Evolutionary conservation across 2,888 invertebrate species (phyloP), one percentile per base, ranked within the genome.

Genomic region (Drosophila hamatofila): DNA sequence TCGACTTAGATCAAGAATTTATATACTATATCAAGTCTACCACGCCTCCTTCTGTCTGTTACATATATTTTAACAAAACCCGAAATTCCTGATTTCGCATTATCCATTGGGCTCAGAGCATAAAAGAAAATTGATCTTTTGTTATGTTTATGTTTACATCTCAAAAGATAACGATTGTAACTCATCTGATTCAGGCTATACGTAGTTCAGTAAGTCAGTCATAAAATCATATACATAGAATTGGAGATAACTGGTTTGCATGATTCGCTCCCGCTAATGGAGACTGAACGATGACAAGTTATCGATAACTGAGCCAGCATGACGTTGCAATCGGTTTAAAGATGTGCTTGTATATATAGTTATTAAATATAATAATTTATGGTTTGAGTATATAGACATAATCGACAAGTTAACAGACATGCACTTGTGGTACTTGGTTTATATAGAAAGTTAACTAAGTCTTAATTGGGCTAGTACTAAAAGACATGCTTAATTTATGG

Each of bases 401-500:
- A 21, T 48, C 14, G 18, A 48, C 27, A 37, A 39, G n/a, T 64
- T 18, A 23, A 25, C 14, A 55, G 14, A 41, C 75, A 74, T 75
- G 75, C 75, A 73, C 18, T 27, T 35, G 23, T 37, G 14, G 35
- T 52, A 14, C 9, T 37, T 23, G n/a, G 2, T 5, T 35, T 35
- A 35, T 25, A 39, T 21, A 33, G 3, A 49, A 25, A 39, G 27
- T 16, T 11, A 51, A 49, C 71, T 61, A 64, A 33, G 21, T 44
- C 60, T 44, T 48, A 54, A 48, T 48, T 21, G 39, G 61, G n/a
- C 76, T 75, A 65, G 42, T 39, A 37, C 57, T 80, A 58, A 46
- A 4, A 33, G 5, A 27, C 77, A 77, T 77, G 77, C 81, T 60
- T 56, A 70, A 27, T 48, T 42, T 30, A 41, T 18, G 39, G 61